Conservation (phyloP, 1,140 invertebrate species). For the Drosophila sp. region DNA sequence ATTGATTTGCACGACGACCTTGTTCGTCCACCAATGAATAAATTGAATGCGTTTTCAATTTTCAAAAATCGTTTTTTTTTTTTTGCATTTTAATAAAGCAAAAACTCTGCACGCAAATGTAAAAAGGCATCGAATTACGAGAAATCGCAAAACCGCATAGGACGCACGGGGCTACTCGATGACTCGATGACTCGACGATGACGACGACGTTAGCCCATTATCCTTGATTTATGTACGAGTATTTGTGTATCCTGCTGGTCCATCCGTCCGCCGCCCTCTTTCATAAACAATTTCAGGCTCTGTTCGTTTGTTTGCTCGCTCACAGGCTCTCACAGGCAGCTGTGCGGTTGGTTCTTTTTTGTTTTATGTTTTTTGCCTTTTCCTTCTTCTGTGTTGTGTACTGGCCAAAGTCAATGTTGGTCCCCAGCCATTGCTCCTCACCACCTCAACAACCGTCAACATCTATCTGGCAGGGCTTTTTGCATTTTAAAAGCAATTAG, state of each 20-base stretch:
- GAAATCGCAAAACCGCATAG: conserved; percentile 63
- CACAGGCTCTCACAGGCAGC: conserved; percentile 61
- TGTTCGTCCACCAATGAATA: conserved; percentile 66
- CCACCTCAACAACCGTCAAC: conserved; percentile 1
- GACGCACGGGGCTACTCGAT: conserved; percentile 1
- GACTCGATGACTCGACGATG: conserved; percentile 32
- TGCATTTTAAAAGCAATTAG: conserved; percentile 81
- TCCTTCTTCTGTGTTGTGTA: conserved; percentile 47
- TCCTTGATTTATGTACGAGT: conserved; percentile 69
- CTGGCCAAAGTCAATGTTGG: conserved; percentile 75
- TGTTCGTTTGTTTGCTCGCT: conserved; percentile 48
- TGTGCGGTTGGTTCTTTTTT: conserved; percentile 31
- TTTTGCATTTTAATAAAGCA: conserved; percentile 65
- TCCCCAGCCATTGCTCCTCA: conserved; percentile 32
- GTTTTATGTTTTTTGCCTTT: conserved; percentile 53
- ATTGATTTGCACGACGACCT: conserved; percentile 72
- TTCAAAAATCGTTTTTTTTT: conserved; percentile 5
- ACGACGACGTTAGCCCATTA: conserved; percentile 58
- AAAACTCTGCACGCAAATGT: conserved; percentile 64
- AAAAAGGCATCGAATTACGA: conserved; percentile 77
- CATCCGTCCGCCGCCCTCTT: conserved; percentile 48
- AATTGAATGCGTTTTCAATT: conserved; percentile 81
- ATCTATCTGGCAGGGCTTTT: conserved; percentile 49
- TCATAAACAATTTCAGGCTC: conserved; percentile 76
- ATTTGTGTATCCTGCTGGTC: conserved; percentile 71